These are phyloP conservation scores for Nipponacmea schrenckii DNA, from an alignment of 2,888 invertebrate species.

Conservation along the genomic window DNA sequence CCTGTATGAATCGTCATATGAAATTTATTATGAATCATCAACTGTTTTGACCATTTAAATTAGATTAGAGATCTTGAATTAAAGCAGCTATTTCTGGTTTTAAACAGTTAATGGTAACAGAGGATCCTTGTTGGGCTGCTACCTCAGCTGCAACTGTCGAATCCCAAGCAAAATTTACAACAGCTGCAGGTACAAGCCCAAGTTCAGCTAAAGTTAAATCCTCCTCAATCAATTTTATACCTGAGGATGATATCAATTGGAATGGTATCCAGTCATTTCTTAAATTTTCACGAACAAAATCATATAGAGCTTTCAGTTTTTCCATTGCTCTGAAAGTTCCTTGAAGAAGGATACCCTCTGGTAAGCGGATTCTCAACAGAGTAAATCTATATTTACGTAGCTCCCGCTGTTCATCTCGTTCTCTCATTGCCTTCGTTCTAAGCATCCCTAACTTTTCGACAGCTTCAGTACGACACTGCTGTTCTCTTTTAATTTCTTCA, in stretches of 20 bases:
- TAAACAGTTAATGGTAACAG: slow-evolving; percentile 70
- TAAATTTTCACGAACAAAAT: slow-evolving; percentile 83
- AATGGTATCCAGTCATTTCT: slow-evolving; percentile 77
- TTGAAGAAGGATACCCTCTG: slow-evolving; percentile 74
- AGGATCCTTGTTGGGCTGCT: slow-evolving; percentile 51
- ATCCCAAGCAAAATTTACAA: slow-evolving; percentile 82
- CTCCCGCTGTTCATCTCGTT: slow-evolving; percentile 85
- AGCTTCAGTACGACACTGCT: slow-evolving; percentile 73
- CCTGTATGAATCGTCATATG: too few species aligned
- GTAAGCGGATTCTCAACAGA: slow-evolving; percentile 86
- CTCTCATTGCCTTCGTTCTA: slow-evolving; percentile 93
- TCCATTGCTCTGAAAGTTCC: slow-evolving; percentile 91
- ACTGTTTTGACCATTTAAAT: too few species aligned
- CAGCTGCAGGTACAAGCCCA: slow-evolving; percentile 83
- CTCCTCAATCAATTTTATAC: slow-evolving; percentile 77
- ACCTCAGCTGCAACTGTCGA: slow-evolving; percentile 52
- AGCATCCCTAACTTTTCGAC: slow-evolving; percentile 85
- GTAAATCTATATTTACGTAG: slow-evolving; percentile 79
- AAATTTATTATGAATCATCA: too few species aligned
- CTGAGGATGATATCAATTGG: slow-evolving; percentile 76
- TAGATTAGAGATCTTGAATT: slow-evolving; percentile 27
- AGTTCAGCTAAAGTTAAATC: slow-evolving; percentile 78
- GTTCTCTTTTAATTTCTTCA: slow-evolving; percentile 85
- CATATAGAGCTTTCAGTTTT: slow-evolving; percentile 78
- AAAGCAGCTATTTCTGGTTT: slow-evolving; percentile 82